These are phyloP conservation scores for Arizona elegans DNA, from an alignment of 2,113 vertebrate genomes.

Conservation along the genomic window DNA sequence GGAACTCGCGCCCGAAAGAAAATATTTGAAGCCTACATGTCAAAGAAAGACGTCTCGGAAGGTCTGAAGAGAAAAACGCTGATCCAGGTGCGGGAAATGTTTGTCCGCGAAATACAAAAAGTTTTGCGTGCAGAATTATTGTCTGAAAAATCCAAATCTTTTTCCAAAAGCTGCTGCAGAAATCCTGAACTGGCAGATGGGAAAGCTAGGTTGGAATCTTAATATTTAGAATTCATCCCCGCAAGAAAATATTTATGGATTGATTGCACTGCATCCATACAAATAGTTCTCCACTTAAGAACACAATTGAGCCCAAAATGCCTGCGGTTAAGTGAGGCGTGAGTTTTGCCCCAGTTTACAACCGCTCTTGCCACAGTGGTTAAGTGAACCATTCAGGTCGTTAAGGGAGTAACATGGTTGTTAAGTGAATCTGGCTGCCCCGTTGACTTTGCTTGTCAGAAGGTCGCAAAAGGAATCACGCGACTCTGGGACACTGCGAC, in stretches of 20 bases:
- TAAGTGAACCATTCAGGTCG: no score
- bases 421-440: no score
- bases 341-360: no score
- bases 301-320: no score
- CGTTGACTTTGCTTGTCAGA: no score
- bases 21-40: conserved; percentile 91
- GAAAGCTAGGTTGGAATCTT: background rate
- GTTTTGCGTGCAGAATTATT: background rate
- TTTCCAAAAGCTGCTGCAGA: background rate
- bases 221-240: background rate
- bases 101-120: background rate
- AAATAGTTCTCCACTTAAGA: no score
- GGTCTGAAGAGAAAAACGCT: conserved; percentile 89
- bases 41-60: conserved; percentile 80
- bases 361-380: no score
- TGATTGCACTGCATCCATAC: background rate
- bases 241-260: background rate
- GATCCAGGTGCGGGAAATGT: conserved; percentile 79
- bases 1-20: conserved; percentile 76
- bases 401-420: no score
- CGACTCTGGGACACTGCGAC: no score
- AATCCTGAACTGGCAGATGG: background rate
- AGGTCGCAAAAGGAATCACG: no score
- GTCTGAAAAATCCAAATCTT: background rate
- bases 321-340: no score